Conservation (phyloP, 1,140 invertebrate genomes). For the Coptotermes formosanus region DNA sequence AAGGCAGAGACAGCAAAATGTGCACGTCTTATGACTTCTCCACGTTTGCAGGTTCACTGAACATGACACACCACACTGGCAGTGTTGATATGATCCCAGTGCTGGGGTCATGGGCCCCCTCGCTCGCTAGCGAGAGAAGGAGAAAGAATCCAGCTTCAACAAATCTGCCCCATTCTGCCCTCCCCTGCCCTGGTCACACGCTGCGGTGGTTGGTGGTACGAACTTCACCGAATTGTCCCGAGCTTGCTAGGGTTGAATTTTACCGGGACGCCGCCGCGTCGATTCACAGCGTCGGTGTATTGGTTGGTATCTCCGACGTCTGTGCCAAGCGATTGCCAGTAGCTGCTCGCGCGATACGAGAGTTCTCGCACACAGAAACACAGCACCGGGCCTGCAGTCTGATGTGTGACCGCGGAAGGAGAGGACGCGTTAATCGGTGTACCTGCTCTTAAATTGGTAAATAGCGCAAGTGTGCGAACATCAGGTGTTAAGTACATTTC, state of each 20-base stretch:
- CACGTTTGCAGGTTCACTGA: too few relatives aligned
- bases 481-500: too few relatives aligned
- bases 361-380: neutral
- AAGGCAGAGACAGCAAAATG: too few relatives aligned
- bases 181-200: neutral
- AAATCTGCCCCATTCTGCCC: neutral
- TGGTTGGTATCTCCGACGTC: neutral
- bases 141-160: neutral
- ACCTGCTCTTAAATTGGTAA: too few relatives aligned
- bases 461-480: too few relatives aligned
- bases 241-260: neutral
- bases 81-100: conserved; percentile 3
- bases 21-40: too few relatives aligned
- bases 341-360: neutral
- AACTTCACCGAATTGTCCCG: neutral
- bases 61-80: neutral
- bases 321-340: neutral
- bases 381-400: neutral
- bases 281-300: neutral
- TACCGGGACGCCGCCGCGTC: conserved; percentile 8
- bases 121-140: neutral
- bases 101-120: neutral
- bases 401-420: neutral
- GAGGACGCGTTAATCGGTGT: neutral
- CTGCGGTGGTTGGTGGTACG: conserved; percentile 1